These are phyloP conservation scores for Epinotia nisella DNA, from an alignment of 2,888 invertebrate genomes.

Conservation along the genomic window DNA sequence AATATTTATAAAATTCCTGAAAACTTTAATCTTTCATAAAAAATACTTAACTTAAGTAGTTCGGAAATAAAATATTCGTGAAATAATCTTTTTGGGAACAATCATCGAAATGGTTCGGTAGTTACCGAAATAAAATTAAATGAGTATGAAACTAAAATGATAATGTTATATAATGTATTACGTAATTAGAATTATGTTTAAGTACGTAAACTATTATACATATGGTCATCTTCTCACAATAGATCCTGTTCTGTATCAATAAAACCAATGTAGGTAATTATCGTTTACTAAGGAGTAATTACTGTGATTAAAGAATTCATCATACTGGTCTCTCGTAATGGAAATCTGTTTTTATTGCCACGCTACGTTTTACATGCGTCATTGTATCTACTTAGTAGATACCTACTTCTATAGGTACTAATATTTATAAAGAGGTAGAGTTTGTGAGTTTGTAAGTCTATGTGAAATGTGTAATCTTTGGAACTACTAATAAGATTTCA, in stretches of 20 bases:
- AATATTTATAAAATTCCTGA: no score
- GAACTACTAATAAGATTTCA: background rate
- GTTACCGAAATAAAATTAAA: no score
- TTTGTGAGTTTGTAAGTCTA: background rate
- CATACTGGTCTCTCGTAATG: background rate
- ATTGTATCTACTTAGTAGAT: background rate
- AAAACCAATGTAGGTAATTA: constrained; percentile 19
- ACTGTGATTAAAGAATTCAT: constrained; percentile 11
- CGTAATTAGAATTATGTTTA: background rate
- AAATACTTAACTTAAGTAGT: no score
- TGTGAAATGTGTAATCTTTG: background rate
- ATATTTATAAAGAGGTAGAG: background rate
- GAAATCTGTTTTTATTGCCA: constrained; percentile 24
- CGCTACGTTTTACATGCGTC: background rate
- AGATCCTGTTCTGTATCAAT: constrained; percentile 7
- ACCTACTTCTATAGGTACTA: background rate
- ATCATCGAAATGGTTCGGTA: no score
- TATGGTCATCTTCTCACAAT: constrained; percentile 9
- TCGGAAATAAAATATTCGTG: no score
- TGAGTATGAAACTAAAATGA: no score
- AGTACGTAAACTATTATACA: background rate
- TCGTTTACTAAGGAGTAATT: constrained; percentile 31
- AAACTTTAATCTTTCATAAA: no score
- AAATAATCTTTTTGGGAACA: no score
- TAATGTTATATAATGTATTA: background rate